phyloP scores from a whole-genome alignment of 2,888 invertebrate genomes.

The Oxyscelio sp. region DNA sequence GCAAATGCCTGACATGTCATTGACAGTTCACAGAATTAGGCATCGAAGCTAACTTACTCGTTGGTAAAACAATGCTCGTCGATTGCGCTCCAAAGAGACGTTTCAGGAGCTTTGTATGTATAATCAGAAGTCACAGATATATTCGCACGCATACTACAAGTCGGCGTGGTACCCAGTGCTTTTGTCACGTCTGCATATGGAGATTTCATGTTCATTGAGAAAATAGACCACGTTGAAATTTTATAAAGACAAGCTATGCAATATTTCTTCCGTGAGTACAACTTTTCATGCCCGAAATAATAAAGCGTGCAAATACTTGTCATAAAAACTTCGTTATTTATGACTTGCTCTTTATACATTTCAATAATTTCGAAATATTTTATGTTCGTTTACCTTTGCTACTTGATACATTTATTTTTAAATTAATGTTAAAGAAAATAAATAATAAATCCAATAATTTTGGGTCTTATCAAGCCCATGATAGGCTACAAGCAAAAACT shows the following conservation, averaged over 20 bases:
- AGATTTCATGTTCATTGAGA: slow-evolving; percentile 76
- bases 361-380: slow-evolving; percentile 30
- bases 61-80: slow-evolving; percentile 66
- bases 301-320: slow-evolving; percentile 45
- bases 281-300: slow-evolving; percentile 49
- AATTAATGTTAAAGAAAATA: too few relatives aligned
- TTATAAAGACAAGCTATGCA: slow-evolving; percentile 47
- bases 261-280: slow-evolving; percentile 47
- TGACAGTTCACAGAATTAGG: slow-evolving; percentile 43
- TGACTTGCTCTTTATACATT: slow-evolving; percentile 20
- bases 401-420: slow-evolving; percentile 6
- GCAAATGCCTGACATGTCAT: slow-evolving; percentile 52
- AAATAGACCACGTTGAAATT: slow-evolving; percentile 69
- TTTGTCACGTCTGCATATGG: slow-evolving; percentile 74
- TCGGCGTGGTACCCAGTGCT: slow-evolving; percentile 45
- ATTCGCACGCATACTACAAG: slow-evolving; percentile 36
- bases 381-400: slow-evolving; percentile 10
- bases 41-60: slow-evolving; percentile 48
- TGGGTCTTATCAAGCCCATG: too few relatives aligned
- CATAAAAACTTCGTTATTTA: slow-evolving; percentile 32
- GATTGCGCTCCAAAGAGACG: slow-evolving; percentile 66
- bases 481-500: too few relatives aligned
- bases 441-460: too few relatives aligned
- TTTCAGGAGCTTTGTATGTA: slow-evolving; percentile 51
- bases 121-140: slow-evolving; percentile 49